Conservation (phyloP, 2,797 vertebrate genomes). For the Chelmon rostratus region DNA sequence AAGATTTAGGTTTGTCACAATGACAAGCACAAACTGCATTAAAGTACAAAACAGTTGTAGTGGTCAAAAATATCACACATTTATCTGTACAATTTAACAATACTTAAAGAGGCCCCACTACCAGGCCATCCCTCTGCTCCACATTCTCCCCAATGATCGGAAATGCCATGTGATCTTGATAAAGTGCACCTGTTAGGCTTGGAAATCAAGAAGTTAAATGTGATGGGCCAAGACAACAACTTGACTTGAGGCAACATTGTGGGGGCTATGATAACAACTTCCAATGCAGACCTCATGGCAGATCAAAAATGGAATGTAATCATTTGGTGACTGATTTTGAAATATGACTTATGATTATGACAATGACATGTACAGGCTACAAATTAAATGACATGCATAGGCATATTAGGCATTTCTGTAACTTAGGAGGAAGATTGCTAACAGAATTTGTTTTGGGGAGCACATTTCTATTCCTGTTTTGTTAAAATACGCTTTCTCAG, state of each 20-base stretch:
- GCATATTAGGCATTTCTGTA: conserved; percentile 67
- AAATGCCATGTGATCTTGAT: conserved; percentile 81
- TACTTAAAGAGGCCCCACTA: conserved; percentile 80
- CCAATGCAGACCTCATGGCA: conserved; percentile 38
- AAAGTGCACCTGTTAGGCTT: conserved; percentile 87
- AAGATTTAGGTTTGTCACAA: conserved; percentile 89
- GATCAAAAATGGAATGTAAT: conserved; percentile 82
- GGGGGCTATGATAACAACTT: conserved; percentile 42
- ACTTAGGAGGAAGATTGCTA: conserved; percentile 29
- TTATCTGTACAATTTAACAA: conserved; percentile 92
- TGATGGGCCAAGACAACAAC: conserved; percentile 70
- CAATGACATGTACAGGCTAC: conserved; percentile 59
- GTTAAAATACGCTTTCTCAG: conserved; percentile 20
- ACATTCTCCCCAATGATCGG: conserved; percentile 75
- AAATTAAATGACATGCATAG: conserved; percentile 75
- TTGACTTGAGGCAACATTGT: conserved; percentile 74
- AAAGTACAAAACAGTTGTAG: conserved; percentile 92
- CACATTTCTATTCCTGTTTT: conserved; percentile 10
- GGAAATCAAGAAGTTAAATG: conserved; percentile 77
- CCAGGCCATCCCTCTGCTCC: conserved; percentile 56
- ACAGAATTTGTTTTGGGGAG: neutral
- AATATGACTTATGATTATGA: conserved; percentile 58
- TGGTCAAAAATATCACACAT: conserved; percentile 94
- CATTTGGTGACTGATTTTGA: conserved; percentile 64
- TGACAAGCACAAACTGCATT: conserved; percentile 90